A percentile compares a stretch with the other conserved stretches of the same genome.
These are phyloP conservation scores for Sternarchorhynchus goeldii DNA, from an alignment of 2,797 vertebrate genomes.

Conservation along the genomic window DNA sequence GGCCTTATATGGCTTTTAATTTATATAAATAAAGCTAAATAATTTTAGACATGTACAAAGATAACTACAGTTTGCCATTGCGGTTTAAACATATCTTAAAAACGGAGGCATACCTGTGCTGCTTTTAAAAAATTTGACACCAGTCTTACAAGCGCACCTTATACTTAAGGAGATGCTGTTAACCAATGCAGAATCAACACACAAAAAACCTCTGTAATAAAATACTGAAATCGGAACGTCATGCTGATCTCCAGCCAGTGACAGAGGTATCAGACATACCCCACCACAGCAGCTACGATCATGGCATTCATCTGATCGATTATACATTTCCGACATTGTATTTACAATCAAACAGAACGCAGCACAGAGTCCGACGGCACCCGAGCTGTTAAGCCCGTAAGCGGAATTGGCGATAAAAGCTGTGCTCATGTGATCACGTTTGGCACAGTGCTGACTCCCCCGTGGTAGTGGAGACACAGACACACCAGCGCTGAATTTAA, in stretches of 20 bases:
- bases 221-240: slow-evolving; percentile 37
- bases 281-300: slow-evolving; percentile 32
- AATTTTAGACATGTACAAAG: slow-evolving; percentile 20
- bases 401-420: not conserved
- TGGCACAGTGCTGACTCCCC: slow-evolving; percentile 18
- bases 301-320: slow-evolving; percentile 31
- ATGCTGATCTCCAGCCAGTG: slow-evolving; percentile 38
- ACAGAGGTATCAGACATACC: slow-evolving; percentile 31
- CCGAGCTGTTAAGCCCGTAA: not conserved
- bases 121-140: not conserved
- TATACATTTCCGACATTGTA: not conserved
- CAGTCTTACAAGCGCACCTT: not conserved
- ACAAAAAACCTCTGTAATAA: slow-evolving; percentile 27
- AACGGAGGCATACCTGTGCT: not conserved
- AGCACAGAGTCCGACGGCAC: not conserved
- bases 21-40: slow-evolving; percentile 41
- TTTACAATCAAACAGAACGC: slow-evolving; percentile 26
- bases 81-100: not conserved
- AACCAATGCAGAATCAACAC: slow-evolving; percentile 32
- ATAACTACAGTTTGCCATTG: slow-evolving; percentile 29
- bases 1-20: slow-evolving; percentile 29
- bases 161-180: not conserved
- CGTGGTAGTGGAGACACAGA: slow-evolving; percentile 8
- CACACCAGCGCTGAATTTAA: slow-evolving; percentile 40
- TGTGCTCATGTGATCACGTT: not conserved